Evolutionary conservation across 2,113 vertebrate genomes (phyloP), one percentile per base, ranked within the genome.

Genomic region (Phoenicopterus ruber): DNA sequence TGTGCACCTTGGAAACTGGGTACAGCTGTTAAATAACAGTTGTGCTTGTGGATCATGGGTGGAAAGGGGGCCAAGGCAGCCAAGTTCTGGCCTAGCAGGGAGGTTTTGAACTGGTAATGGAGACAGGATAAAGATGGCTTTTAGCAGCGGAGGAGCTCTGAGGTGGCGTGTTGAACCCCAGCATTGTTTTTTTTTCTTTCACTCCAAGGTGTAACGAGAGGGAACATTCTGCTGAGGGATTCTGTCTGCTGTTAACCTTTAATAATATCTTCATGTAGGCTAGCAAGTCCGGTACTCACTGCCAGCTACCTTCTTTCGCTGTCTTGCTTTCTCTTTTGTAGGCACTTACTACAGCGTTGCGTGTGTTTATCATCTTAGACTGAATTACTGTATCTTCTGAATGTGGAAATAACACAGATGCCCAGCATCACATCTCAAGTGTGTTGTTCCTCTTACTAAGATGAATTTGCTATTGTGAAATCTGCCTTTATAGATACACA

Each of bases 11-110:
- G 38, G 58, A 44, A 55, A 8, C 46, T 62, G 67, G 15, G 13
- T 70, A 38, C 20, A 32, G 42, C n/a, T 69, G 17, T 21, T 59
- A 52, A 72, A 3, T 72, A 54, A 20, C 34, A 32, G 32, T 24
- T 77, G 67, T 85, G 34, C 14, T 69, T 61, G 36, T 57, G 57
- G 29, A 34, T 63, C 13, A 1, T 29, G 25, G 17, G 9, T 70
- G 36, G 55, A 73, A 54, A 77, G 66, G 18, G 32, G 25, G 6
- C 40, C 29, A 11, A 38, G 28, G 24, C 40, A 54, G 66, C 44
- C 0, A 0, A 7, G 29, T 38, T 69, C 36, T 76, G 34, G 21
- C 50, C 17, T 46, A 31, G 34, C n/a, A 40, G 32, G 55, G 55
- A 28, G 47, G 9, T 92, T 92, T 62, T 72, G 59, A 58, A 19